Evolutionary conservation across 2,113 vertebrate genomes (phyloP).

Genomic region (Merops nubicus): DNA sequence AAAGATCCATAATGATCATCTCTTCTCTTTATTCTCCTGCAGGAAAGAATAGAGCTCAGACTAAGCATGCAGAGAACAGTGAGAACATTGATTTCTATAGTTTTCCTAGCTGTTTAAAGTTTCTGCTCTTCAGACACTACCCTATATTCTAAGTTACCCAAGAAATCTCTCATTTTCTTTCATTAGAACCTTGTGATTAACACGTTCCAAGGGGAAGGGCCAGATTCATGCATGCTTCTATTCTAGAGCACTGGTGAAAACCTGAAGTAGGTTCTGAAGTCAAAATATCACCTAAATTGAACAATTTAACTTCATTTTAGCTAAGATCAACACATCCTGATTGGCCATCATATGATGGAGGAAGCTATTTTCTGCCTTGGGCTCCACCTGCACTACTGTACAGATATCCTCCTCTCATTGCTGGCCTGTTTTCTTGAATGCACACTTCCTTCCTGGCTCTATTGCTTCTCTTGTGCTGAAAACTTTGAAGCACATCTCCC

Average conservation of each 20-base stretch:
- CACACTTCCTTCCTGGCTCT: neutral
- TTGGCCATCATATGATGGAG: neutral
- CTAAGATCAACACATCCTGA: neutral
- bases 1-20: neutral
- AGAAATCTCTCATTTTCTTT: neutral
- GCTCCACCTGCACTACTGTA: neutral
- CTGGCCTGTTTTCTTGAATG: neutral
- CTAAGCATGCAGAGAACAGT: neutral
- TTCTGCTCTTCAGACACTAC: neutral
- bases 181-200: neutral
- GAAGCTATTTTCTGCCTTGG: neutral
- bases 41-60: neutral
- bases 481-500: neutral
- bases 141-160: neutral
- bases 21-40: neutral
- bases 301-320: neutral
- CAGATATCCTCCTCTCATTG: neutral
- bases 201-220: neutral
- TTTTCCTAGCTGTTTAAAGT: neutral
- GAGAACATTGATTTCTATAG: neutral
- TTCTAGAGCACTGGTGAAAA: neutral
- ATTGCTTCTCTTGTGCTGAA: neutral
- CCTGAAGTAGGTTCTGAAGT: neutral
- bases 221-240: neutral
- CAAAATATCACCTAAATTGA: neutral